phyloP scores from a whole-genome alignment of 2,797 vertebrate species.

The Arrhamphus sclerolepis region DNA sequence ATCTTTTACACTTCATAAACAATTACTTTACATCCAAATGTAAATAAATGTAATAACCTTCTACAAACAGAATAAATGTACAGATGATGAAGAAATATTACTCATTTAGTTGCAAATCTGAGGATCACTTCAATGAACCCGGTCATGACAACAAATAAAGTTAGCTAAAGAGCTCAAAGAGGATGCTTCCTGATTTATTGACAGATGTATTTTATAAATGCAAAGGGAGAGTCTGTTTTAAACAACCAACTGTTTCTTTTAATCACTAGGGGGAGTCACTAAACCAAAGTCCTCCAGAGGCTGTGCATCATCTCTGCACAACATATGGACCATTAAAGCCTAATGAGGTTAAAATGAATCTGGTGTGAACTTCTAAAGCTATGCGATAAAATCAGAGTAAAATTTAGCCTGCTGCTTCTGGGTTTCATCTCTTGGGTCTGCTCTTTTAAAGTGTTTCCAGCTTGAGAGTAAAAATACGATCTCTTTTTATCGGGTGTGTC shows the following conservation, averaged over 20 bases:
- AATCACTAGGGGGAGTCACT: constrained; percentile 67
- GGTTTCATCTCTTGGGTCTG: constrained; percentile 39
- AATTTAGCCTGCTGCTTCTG: constrained; percentile 37
- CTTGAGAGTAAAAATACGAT: constrained; percentile 27
- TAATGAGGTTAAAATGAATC: constrained; percentile 65
- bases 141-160: not conserved
- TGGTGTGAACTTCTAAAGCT: constrained; percentile 58
- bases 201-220: not conserved
- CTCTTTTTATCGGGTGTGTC: constrained; percentile 22
- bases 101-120: not conserved
- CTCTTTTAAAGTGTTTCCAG: constrained; percentile 31
- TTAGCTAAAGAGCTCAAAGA: not conserved
- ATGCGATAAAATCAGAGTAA: constrained; percentile 48
- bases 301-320: constrained; percentile 52
- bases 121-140: not conserved
- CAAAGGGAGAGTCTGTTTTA: not conserved
- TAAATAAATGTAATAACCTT: not conserved
- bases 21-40: not conserved
- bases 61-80: not conserved
- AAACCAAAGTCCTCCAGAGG: constrained; percentile 60
- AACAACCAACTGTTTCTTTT: constrained; percentile 30
- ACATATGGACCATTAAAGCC: constrained; percentile 69
- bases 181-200: not conserved
- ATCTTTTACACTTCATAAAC: not conserved
- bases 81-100: no score